Conservation (phyloP, 2,113 vertebrate genomes). For the Sakesphorus luctuosus region DNA sequence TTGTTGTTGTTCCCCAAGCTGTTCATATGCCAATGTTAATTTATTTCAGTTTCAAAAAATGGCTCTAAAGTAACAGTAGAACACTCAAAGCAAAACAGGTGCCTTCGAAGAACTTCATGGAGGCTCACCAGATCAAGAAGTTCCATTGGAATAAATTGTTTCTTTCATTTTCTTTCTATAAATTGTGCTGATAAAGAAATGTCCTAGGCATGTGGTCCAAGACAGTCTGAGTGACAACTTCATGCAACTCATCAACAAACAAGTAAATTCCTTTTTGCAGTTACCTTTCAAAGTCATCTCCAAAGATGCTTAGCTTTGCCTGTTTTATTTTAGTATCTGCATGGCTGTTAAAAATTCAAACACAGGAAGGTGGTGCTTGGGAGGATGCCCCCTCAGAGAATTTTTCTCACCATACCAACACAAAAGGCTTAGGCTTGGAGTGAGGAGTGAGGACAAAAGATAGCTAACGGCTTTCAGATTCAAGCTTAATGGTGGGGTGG, state of each 20-base stretch:
- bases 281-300: not conserved
- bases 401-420: too few species aligned
- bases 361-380: too few species aligned
- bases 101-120: not conserved
- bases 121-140: not conserved
- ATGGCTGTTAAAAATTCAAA: too few species aligned
- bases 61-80: not conserved
- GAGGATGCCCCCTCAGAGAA: too few species aligned
- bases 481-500: too few species aligned
- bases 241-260: not conserved
- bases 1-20: constrained; percentile 22
- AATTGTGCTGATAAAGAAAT: not conserved
- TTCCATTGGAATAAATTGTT: not conserved
- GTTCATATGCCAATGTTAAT: not conserved
- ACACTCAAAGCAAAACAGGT: not conserved
- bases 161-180: not conserved
- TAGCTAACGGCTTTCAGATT: too few species aligned
- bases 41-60: not conserved
- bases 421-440: too few species aligned
- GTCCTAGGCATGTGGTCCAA: not conserved
- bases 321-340: not conserved
- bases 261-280: not conserved
- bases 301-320: not conserved
- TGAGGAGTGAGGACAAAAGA: too few species aligned
- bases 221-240: not conserved